Percentiles rank a stretch among this genome's conserved stretches.
phyloP scores from a whole-genome alignment of 2,888 invertebrate species.

The Apotomis capreana region DNA sequence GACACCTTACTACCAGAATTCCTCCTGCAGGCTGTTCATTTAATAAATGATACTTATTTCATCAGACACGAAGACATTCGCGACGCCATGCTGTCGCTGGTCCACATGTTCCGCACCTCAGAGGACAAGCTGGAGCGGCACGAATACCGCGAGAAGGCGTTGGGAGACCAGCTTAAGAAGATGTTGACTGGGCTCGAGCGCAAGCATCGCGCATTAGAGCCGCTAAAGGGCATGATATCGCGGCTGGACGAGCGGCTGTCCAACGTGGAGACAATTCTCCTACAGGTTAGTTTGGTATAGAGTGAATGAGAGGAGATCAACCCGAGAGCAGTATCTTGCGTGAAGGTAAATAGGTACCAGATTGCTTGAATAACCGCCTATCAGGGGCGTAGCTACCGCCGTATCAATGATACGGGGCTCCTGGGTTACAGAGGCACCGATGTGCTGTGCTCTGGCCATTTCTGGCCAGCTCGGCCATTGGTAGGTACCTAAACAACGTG shows the following conservation, averaged over 20 bases:
- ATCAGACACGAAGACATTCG: conserved; percentile 88
- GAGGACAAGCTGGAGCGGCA: conserved; percentile 93
- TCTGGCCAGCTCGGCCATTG: no score
- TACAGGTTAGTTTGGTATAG: conserved; percentile 79
- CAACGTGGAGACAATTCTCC: conserved; percentile 89
- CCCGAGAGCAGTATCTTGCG: no score
- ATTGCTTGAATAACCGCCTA: no score
- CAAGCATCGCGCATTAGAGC: conserved; percentile 87
- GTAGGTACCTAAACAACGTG: no score
- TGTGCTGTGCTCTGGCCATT: no score
- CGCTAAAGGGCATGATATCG: conserved; percentile 86
- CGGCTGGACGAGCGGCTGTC: conserved; percentile 89
- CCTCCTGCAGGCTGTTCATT: no score
- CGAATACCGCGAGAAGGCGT: conserved; percentile 90
- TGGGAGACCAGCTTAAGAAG: conserved; percentile 91
- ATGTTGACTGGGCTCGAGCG: conserved; percentile 88
- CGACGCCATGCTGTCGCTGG: conserved; percentile 90
- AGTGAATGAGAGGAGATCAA: no score
- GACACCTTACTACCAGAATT: no score
- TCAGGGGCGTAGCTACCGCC: no score
- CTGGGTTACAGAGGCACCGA: no score
- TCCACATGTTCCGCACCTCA: conserved; percentile 90
- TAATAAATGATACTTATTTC: not conserved
- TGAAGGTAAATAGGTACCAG: no score
- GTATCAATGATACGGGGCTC: no score